phyloP scores from a whole-genome alignment of 2,113 vertebrate genomes.

The Tylochromis polylepis region DNA sequence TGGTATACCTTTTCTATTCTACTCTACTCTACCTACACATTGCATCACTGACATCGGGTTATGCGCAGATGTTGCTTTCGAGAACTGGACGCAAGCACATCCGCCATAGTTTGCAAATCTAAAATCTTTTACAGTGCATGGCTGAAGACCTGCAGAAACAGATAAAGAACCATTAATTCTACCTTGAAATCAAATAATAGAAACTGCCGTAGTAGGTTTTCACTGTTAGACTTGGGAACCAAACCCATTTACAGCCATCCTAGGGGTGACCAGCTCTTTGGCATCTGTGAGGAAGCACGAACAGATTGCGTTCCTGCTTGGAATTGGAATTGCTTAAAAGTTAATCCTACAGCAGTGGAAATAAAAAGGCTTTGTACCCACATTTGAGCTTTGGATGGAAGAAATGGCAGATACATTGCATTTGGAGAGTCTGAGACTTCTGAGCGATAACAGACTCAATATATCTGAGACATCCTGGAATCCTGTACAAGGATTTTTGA shows the following conservation, averaged over 20 bases:
- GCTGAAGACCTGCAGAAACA: not conserved
- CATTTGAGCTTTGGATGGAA: not conserved
- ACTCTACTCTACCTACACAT: not conserved
- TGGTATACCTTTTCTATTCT: not conserved
- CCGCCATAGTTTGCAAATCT: not conserved
- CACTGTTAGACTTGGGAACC: not conserved
- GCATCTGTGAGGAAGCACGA: rapidly evolving
- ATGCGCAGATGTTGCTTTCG: not conserved
- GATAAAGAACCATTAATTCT: not conserved
- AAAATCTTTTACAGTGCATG: not conserved
- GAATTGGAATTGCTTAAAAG: not conserved
- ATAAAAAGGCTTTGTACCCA: not conserved
- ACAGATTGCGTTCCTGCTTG: not conserved
- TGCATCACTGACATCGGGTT: not conserved
- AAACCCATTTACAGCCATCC: too few relatives aligned
- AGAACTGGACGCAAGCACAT: not conserved
- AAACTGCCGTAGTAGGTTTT: not conserved
- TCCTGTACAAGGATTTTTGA: not conserved
- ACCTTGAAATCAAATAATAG: not conserved
- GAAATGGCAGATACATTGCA: not conserved
- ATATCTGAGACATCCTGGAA: not conserved
- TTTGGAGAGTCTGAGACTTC: not conserved
- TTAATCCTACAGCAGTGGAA: not conserved
- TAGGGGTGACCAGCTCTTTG: not conserved
- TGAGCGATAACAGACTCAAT: not conserved